A percentile compares a stretch with the other conserved stretches of the same genome.
Conservation (phyloP, 2,888 invertebrate genomes). For the Agonopterix alstromeriana region DNA sequence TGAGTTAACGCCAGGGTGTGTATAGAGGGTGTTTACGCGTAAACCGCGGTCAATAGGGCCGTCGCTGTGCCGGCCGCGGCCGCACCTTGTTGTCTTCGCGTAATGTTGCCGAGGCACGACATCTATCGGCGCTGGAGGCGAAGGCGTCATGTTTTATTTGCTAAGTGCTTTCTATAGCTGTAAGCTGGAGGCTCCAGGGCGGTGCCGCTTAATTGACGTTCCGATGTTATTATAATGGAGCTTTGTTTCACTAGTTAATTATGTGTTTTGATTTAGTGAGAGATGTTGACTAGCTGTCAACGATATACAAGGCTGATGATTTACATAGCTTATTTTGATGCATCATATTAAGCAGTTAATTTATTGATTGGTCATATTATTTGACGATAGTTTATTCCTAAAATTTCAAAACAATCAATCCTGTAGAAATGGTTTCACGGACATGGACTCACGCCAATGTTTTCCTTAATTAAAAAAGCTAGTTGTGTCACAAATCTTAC, state of each 20-base stretch:
- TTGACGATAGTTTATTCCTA: too few species aligned
- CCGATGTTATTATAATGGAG: constrained; percentile 54
- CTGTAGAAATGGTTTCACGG: too few species aligned
- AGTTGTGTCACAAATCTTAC: too few species aligned
- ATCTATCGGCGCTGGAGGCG: constrained; percentile 60
- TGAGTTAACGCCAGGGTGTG: background rate
- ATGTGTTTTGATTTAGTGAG: background rate
- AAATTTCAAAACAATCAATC: too few species aligned
- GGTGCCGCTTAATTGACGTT: constrained; percentile 53
- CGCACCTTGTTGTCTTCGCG: constrained; percentile 54
- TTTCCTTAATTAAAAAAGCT: too few species aligned
- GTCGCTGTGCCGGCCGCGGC: constrained; percentile 22
- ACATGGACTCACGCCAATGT: too few species aligned
- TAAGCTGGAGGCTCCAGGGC: constrained; percentile 20
- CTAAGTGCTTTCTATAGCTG: constrained; percentile 42
- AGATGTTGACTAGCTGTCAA: too few species aligned
- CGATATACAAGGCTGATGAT: too few species aligned
- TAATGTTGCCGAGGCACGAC: constrained; percentile 67
- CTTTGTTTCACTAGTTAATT: constrained; percentile 22
- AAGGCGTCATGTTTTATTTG: constrained; percentile 57
- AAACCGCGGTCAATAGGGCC: constrained; percentile 65
- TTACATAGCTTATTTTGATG: too few species aligned
- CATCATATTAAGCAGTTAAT: too few species aligned
- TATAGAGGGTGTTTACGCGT: constrained; percentile 62
- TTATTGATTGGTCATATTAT: too few species aligned